Evolutionary conservation across 2,888 invertebrate genomes (phyloP), one percentile per base, ranked within the genome.

Genomic region (Diachrysia chrysitis): DNA sequence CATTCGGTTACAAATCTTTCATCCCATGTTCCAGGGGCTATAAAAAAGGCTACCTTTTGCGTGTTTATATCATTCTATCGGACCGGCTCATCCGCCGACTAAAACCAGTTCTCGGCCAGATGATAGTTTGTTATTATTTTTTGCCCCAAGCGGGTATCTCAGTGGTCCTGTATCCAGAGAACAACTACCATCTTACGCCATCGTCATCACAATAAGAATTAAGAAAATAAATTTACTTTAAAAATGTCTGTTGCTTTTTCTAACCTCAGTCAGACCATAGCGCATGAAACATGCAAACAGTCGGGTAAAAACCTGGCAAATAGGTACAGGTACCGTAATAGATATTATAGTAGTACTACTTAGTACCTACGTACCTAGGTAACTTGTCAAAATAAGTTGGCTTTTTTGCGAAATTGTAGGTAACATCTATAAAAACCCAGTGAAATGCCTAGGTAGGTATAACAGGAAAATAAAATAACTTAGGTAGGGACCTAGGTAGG

Each of bases 81-180:
- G 71, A 81, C 78, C 85, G 84, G 83, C 87, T 88, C 91, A 89
- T 90, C 90, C 89, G 86, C 79, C 85, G 87, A 79, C 78, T 73
- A 72, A 65, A 94, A 94, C 95, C 93, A 82, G 95, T 95, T 94
- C 87, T 88, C 74, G 83, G 74, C 79, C 92, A 91, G 90, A 93
- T 93, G 89, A 93, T 91, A 87, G 90, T 90, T 91, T 93, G 90
- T 93, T 93, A 90, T 93, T 93, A 91, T 92, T 92, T 92, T 92
- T 93, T 92, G 83, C 81, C 79, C 80, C 80, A 66, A 82, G 79
- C 79, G 83, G 83, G 81, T 84, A 84, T 84, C 86, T 83, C 76
- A 71, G 77, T 82, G 83, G 81, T 79, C 83, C 83, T 77, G 76
- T 82, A 84, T 82, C 71, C 66, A 67, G 51, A 63, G 56, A 80